Percentiles rank a stretch among this genome's conserved stretches.
These are phyloP conservation scores for Podilymbus podiceps DNA, from an alignment of 2,113 vertebrate genomes.

Conservation along the genomic window DNA sequence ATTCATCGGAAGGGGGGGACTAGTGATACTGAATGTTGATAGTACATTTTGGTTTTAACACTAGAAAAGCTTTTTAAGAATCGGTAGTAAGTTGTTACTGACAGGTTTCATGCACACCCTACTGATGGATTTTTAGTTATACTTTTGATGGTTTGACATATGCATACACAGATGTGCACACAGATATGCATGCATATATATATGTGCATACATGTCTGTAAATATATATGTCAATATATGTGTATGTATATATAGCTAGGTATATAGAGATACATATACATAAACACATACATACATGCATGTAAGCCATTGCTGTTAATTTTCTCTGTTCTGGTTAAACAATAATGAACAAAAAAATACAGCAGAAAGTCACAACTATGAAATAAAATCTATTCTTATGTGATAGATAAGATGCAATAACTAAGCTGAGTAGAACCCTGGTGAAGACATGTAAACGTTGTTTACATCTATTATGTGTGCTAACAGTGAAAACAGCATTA, in stretches of 20 bases:
- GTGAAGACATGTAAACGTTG: not conserved
- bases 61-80: not conserved
- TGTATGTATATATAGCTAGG: not conserved
- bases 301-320: not conserved
- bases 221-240: not conserved
- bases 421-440: not conserved
- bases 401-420: not conserved
- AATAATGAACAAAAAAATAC: not conserved
- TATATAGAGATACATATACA: not conserved
- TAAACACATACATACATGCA: not conserved
- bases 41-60: not conserved
- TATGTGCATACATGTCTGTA: not conserved
- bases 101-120: not conserved
- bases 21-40: not conserved
- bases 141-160: not conserved
- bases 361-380: not conserved
- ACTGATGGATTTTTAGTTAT: not conserved
- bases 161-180: not conserved
- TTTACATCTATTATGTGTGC: not conserved
- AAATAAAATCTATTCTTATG: not conserved
- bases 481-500: not conserved
- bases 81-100: not conserved
- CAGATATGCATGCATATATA: not conserved
- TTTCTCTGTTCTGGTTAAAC: not conserved
- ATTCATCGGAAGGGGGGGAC: not conserved